These are phyloP conservation scores for Scrobipalpa costella DNA, from an alignment of 2,888 invertebrate species.

Conservation along the genomic window DNA sequence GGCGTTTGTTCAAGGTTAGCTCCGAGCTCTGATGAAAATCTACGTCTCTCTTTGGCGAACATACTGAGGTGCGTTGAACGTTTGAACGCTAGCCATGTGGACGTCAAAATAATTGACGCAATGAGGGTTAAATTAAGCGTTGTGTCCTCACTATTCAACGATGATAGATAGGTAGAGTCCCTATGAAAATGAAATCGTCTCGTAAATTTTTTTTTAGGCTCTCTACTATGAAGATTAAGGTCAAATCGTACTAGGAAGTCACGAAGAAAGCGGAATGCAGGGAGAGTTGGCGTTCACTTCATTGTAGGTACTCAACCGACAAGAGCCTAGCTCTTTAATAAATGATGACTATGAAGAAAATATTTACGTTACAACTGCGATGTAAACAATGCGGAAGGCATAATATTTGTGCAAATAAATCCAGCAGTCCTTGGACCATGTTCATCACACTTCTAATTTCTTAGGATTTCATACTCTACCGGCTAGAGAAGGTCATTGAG, in stretches of 20 bases:
- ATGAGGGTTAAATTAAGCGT: constrained; percentile 12
- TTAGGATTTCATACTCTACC: background rate
- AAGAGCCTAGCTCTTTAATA: no score
- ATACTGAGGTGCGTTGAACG: constrained; percentile 53
- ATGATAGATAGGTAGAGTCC: background rate
- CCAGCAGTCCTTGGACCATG: constrained; percentile 20
- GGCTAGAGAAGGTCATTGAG: constrained; percentile 31
- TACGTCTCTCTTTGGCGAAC: constrained; percentile 75
- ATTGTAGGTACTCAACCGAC: no score
- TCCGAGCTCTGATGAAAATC: constrained; percentile 54
- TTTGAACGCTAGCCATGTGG: constrained; percentile 48
- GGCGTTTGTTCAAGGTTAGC: constrained; percentile 78
- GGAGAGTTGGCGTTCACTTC: no score
- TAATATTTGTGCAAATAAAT: background rate
- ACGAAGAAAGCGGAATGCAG: no score
- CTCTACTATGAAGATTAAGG: no score
- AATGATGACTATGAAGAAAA: no score
- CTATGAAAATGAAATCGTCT: background rate
- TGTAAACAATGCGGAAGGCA: background rate
- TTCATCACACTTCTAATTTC: background rate
- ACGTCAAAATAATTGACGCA: constrained; percentile 51
- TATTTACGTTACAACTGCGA: background rate
- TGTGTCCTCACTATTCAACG: background rate
- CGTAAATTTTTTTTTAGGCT: background rate
- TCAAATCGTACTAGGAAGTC: no score